These are phyloP conservation scores for Enteromius paludinosus DNA, from an alignment of 2,797 vertebrate genomes.

Conservation along the genomic window DNA sequence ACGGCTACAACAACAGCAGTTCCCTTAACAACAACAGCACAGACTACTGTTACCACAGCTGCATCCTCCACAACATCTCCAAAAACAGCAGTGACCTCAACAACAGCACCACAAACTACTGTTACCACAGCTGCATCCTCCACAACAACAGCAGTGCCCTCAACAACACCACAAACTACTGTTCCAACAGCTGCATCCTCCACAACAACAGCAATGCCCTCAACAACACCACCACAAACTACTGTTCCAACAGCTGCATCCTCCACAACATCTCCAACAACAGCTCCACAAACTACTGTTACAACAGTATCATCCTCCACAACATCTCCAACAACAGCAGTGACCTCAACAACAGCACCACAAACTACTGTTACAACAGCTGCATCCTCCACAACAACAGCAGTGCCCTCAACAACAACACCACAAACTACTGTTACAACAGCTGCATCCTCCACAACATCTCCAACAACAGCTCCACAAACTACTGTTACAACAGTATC, in stretches of 20 bases:
- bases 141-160: background rate
- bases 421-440: background rate
- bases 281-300: background rate
- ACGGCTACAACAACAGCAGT: background rate
- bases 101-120: background rate
- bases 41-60: background rate
- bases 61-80: background rate
- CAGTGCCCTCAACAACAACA: background rate
- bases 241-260: background rate
- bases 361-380: too few relatives aligned
- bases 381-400: background rate
- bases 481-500: background rate
- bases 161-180: background rate
- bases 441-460: background rate
- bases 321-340: background rate
- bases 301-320: background rate
- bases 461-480: background rate
- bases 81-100: background rate
- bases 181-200: background rate
- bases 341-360: background rate
- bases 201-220: background rate
- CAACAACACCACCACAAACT: background rate
- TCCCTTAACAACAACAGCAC: background rate
- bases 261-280: background rate
- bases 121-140: background rate